Base-by-base conservation (phyloP, 2,888 invertebrate genomes). In the Lordiphosa fenestrarum region DNA sequence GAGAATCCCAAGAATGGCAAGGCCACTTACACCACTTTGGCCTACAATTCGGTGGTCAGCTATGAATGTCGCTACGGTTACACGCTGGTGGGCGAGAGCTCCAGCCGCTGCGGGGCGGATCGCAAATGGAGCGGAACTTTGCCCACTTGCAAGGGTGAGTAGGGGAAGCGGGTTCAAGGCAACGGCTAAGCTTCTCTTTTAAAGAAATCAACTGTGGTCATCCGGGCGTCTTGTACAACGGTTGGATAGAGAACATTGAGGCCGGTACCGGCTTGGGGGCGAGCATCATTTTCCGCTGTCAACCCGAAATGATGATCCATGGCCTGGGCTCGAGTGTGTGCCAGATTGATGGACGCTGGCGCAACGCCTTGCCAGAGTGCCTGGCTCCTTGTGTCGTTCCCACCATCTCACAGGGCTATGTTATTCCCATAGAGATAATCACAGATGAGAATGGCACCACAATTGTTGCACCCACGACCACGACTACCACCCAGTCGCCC, bases 61-160 rank as follows among this genome's bases (percentile, higher is more conserved):
- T 99, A 99, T 90, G 96, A 97, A 87, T 99, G 99, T 91, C 95
- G 96, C 86, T 96, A 97, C 85, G 98, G 98, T 7, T 98, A 95
- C 90, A 94, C 95, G 61, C 92, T 99, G 63, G 93, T 96, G 6
- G 99, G 99, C 0, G 95, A 96, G 68, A 93, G 94, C 10, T 97
- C 97, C 2, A 92, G 99, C 73, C 91, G 96, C 41, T 99, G 99
- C 89, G 96, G 97, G 1, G 96, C 98, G 0, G 97, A 98, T 89
- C 94, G 95, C 87, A 95, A 95, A 86, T 99, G 99, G 99, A 95
- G 96, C 19, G 98, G 98, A 36, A 91, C 93, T n/a, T 93, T 95
- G 76, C 98, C 98, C 1, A 91, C 92, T 72, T 99, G 99, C 89
- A 96, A 97, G 93, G 96, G 97, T 96, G 69, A 71, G 66, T 56